phyloP scores from a whole-genome alignment of 2,888 invertebrate genomes.

The Ichneumon xanthorius region DNA sequence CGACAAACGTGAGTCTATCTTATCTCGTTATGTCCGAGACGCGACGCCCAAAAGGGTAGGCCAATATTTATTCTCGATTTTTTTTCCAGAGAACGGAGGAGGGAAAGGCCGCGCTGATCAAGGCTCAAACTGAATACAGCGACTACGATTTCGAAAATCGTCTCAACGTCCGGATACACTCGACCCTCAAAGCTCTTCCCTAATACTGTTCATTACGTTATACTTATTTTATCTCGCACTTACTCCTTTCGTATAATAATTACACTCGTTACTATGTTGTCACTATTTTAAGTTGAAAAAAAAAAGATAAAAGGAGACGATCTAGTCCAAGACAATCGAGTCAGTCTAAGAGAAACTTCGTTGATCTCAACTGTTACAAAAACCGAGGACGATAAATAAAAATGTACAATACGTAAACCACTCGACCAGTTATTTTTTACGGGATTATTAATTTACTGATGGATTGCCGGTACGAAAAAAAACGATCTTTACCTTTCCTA shows the following conservation, averaged over 20 bases:
- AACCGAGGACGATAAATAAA: background rate
- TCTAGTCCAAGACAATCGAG: background rate
- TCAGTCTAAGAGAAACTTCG: background rate
- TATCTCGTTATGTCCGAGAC: background rate
- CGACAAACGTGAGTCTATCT: conserved; percentile 75
- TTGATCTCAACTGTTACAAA: background rate
- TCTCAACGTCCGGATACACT: conserved; percentile 88
- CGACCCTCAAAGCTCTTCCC: conserved; percentile 83
- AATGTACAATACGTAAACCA: background rate
- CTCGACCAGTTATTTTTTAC: no score
- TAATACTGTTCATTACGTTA: conserved; percentile 1
- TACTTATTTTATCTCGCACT: background rate
- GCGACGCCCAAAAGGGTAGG: background rate
- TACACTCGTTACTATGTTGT: background rate
- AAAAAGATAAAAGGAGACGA: no score
- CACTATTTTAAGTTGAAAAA: background rate
- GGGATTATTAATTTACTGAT: no score
- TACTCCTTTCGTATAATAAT: background rate
- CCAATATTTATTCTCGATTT: conserved; percentile 52
- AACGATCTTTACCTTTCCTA: background rate
- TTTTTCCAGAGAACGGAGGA: conserved; percentile 86
- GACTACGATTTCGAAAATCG: conserved; percentile 90
- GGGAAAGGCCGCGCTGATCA: conserved; percentile 85
- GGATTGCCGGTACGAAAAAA: background rate
- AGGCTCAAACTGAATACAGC: conserved; percentile 86